Percentiles rank a stretch among this genome's conserved stretches.
Conservation (phyloP, 2,113 vertebrate genomes). For the Brienomyrus longianalis region DNA sequence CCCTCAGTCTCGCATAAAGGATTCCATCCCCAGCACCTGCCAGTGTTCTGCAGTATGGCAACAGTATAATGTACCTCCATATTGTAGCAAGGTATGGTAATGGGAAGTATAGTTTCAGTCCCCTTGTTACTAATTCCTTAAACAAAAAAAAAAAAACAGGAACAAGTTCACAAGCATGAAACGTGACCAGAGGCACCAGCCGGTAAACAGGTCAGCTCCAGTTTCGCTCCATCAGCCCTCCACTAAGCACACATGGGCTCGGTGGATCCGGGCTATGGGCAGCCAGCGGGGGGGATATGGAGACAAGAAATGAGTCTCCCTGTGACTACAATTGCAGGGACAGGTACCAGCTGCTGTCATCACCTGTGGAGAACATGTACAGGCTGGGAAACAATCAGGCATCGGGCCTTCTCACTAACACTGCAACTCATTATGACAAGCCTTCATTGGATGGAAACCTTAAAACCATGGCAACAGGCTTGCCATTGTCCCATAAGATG, state of each 20-base stretch:
- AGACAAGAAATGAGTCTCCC: not conserved
- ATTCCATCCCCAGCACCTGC: not conserved
- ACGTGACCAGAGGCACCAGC: not conserved
- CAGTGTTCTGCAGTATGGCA: not conserved
- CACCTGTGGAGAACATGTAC: not conserved
- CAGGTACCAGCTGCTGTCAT: constrained; percentile 2
- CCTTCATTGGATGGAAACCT: not conserved
- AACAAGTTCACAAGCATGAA: not conserved
- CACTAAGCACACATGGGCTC: not conserved
- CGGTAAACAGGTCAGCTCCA: not conserved
- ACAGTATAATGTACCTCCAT: not conserved
- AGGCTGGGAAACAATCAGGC: not conserved
- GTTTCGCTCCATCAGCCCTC: not conserved
- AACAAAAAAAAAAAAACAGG: not conserved
- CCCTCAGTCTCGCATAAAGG: not conserved
- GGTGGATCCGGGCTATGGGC: not conserved
- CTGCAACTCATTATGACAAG: not conserved
- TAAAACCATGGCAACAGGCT: constrained; percentile 4
- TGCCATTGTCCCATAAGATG: not conserved
- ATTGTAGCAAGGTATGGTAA: not conserved
- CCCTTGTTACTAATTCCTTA: not conserved
- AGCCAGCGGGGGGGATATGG: not conserved
- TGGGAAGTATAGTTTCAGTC: not conserved
- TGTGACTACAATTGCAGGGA: not conserved
- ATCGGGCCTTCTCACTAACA: not conserved